Evolutionary conservation across 2,113 vertebrate genomes (phyloP).

Genomic region (Microcebus lehilahytsara): DNA sequence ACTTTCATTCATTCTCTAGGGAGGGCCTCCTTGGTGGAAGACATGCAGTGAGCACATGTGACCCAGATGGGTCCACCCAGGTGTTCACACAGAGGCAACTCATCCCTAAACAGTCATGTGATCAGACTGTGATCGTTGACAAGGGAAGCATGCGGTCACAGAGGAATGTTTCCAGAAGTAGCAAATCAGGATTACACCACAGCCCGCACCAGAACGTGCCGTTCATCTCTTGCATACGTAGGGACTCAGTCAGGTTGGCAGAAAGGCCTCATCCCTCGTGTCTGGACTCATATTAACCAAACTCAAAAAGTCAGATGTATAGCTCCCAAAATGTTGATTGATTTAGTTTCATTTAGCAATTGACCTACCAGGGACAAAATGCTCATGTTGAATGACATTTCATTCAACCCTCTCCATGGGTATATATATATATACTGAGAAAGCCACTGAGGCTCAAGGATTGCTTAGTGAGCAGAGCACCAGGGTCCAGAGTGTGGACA

Average conservation of each 20-base stretch:
- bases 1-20: neutral
- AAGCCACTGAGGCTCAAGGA: neutral
- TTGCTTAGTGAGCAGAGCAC: neutral
- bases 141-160: neutral
- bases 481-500: accelerated
- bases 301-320: neutral
- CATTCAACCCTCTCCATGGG: neutral
- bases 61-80: neutral
- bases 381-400: neutral
- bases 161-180: neutral
- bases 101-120: neutral
- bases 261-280: neutral
- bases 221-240: neutral
- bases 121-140: neutral
- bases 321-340: neutral
- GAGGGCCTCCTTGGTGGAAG: neutral
- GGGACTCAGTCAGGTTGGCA: neutral
- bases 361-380: neutral
- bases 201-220: neutral
- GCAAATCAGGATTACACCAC: too few relatives aligned
- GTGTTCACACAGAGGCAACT: neutral
- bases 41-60: neutral
- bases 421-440: neutral
- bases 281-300: neutral
- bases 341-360: neutral